Evolutionary conservation across 2,888 invertebrate species (phyloP), one percentile per base, ranked within the genome.

Genomic region (Belgica antarctica): DNA sequence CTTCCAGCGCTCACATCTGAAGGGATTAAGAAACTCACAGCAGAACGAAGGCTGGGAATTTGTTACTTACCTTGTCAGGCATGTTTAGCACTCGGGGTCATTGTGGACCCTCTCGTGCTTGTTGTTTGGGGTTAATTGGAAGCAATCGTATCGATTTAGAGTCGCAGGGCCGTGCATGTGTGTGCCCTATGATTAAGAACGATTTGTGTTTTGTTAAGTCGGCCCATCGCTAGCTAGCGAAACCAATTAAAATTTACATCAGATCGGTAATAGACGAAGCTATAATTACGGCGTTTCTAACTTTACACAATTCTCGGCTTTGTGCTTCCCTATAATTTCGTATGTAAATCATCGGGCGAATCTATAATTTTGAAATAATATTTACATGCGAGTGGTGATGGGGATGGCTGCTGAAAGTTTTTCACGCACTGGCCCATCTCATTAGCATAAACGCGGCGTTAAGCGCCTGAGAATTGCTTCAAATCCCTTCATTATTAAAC

Each of bases 211-310:
- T n/a, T n/a, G n/a, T n/a, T n/a, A n/a, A n/a, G n/a, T n/a, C 17
- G 52, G 19, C 52, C 25, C 10, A 10, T 19, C n/a, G 17, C 24
- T 7, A 7, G 1, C 24, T 3, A 52, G 41, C 7, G 17, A 22
- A 8, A 47, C 65, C 65, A 27, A 66, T 47, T 47, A 66, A 47
- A 66, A 66, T 47, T 66, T 66, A 66, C 65, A 66, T 47, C 47
- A 47, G 47, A 66, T 25, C 41, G 27, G 19, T 27, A 28, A n/a
- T 24, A 25, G 27, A 1, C 5, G 17, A 63, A 25, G 12, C 65
- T 47, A 19, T 47, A 66, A 66, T 66, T 66, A 66, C 52, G 24
- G 7, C 19, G 17, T 22, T 17, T 17, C 8, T 24, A 19, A 52
- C 12, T 46, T 46, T 46, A 17, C 12, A 24, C 8, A 63, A 46